Base-by-base conservation (phyloP, 2,113 vertebrate genomes). In the Chionomys nivalis region DNA sequence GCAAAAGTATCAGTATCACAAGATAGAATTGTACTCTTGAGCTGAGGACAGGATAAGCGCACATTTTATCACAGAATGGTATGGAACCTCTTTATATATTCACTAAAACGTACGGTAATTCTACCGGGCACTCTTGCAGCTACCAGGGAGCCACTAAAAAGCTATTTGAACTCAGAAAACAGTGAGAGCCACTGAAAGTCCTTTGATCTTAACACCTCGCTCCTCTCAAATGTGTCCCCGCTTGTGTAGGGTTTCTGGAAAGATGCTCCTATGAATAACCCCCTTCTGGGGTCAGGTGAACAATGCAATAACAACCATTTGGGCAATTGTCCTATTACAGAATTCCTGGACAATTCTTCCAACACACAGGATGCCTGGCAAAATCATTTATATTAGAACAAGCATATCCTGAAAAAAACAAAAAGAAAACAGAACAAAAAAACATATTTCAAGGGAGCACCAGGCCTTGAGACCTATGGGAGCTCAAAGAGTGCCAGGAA, bases 261-360 rank as follows among this genome's bases (percentile, higher is more conserved):
- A 82, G 47, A 24, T 79, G 31, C 63, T 72, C 91, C 82, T 78
- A 42, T 55, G 73, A 79, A 28, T 91, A 95, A 90, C 73, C 78
- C 10, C 61, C 23, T 47, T 95, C 89, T 87, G 86, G 91, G 86
- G 86, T 95, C 91, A 97, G 86, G 75, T 88, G 95, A 91, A 49
- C 88, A 91, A 87, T 77, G 70, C 2, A 68, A 33, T 73, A 75
- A 91, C 31, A 55, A 93, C 44, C 65, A 86, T 97, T 97, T 87
- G 42, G 72, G 26, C 61, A 90, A 96, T 7, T 9, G 11, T 96
- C 75, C 83, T 89, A 77, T 52, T 90, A 92, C 5, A 68, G 90
- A 94, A 92, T 82, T 75, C 83, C 63, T 47, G 36, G 33, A 47
- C 44, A 77, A 77, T 83, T 94, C 87, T 92, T 28, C 90, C 49